Base-by-base conservation (phyloP, 2,888 invertebrate genomes). In the Philonicus albiceps region DNA sequence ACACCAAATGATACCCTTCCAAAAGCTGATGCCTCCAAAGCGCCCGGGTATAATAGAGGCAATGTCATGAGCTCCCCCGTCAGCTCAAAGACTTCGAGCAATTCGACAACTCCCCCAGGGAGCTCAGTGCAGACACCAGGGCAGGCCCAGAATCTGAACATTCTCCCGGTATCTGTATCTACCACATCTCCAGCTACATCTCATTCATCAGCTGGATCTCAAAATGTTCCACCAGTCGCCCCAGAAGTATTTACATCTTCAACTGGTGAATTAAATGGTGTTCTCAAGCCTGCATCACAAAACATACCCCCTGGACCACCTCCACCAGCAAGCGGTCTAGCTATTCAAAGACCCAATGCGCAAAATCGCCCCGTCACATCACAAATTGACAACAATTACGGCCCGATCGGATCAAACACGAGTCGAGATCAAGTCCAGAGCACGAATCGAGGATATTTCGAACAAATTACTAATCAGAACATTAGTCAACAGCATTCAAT, bases 1-100 rank as follows among this genome's bases (percentile, higher is more conserved):
- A 93, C 93, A 55, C 90, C 93, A 84, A 92, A 92, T 86, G 92
- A 94, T 88, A 90, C 91, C 22, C 87, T 92, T 76, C 93, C 92
- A 49, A 93, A 95, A 93, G 97, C 95, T 88, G 97, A 98, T 93
- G 96, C 96, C 4, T 95, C 97, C 75, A 98, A 98, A 92, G 98
- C 98, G 87, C 98, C 98, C 0, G 98, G 98, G 0, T 98, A 98
- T 92, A 92, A 92, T 89, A 95, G 97, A 90, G 97, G 96, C 85
- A 95, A 94, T 81, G 94, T 95, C 73, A 95, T 96, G 88, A 96
- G 96, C 91, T 96, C 96, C 7, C 97, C 97, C 0, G 95, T 95
- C 2, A 95, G 95, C 0, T 94, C 94, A 72, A 94, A 94, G 89
- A 93, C 94, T 0, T 93, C 93, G 87, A 93, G 93, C 89, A 93